Evolutionary conservation across 2,888 invertebrate genomes (phyloP), one percentile per base, ranked within the genome.

Genomic region (Pediacus dermestoides): DNA sequence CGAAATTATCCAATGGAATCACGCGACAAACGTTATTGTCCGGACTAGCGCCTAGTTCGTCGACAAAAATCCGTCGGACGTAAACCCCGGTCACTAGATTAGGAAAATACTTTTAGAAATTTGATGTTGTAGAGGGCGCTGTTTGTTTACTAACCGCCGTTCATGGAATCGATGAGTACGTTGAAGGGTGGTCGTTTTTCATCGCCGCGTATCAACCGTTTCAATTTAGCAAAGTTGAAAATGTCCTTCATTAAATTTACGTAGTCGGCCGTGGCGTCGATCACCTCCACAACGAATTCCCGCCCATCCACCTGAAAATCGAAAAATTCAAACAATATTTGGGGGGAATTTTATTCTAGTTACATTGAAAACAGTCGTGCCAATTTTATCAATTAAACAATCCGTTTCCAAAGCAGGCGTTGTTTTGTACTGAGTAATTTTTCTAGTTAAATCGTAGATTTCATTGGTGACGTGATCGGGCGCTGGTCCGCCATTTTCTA

Each of bases 401-500:
- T 89, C 84, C 23, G 58, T 58, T 50, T 78, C 72, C 10, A 97
- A 70, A 42, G 85, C 84, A 0, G 85, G 81, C 11, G 85, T 87
- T 49, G 85, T 86, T 61, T 77, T 81, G 70, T 95, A 97, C 51
- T 83, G 74, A 23, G 76, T 79, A 22, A 99, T 86, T 47, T 72
- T 73, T 30, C 80, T 88, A 1, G 91, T 86, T 11, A 89, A 70
- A 25, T 85, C 78, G 65, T 86, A 90, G 44, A 99, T 94, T 50
- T 82, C 79, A 61, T 96, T 82, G 4, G 97, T 97, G 32, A 90
- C 82, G 31, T 73, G 72, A 64, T 93, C 95, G 0, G 96, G 93
- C 1, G 97, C 97, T 1, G 99, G 96, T 0, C 93, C 99, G 35
- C 99, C 99, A 70, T 99, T 99, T 44, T 88, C 82, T 55, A 87